Percentiles rank a stretch among this genome's conserved stretches.
These are phyloP conservation scores for Ophioderma brevispina DNA, from an alignment of 35 echinoderm and acorn worm genomes.

Conservation along the genomic window DNA sequence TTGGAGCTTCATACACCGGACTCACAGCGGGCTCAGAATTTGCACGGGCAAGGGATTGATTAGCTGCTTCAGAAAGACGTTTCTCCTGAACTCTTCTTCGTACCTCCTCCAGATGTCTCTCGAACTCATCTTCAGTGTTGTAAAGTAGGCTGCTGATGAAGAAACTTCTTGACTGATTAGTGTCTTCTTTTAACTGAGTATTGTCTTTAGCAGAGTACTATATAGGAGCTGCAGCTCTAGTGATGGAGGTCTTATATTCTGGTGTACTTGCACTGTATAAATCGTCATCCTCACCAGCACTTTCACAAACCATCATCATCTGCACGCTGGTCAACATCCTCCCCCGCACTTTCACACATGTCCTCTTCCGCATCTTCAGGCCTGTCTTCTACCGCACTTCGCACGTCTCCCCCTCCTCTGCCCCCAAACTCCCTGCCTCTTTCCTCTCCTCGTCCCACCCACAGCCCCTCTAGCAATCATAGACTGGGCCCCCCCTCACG, in stretches of 20 bases:
- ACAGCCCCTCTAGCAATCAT: background rate
- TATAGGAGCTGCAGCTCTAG: too few relatives aligned
- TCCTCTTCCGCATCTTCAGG: background rate
- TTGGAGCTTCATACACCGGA: background rate
- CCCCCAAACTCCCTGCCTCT: background rate
- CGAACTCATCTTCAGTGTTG: background rate
- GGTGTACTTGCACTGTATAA: background rate
- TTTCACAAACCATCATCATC: background rate
- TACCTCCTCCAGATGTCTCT: background rate
- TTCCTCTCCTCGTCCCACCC: background rate
- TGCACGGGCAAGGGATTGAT: background rate
- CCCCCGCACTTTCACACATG: background rate
- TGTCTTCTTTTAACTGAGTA: too few relatives aligned
- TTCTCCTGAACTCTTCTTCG: background rate
- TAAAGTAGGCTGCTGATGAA: background rate
- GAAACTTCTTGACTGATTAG: too few relatives aligned
- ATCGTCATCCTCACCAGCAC: background rate
- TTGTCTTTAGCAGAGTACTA: too few relatives aligned
- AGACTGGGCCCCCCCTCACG: background rate
- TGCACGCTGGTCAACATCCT: background rate
- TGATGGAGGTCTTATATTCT: background rate
- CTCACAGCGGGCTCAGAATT: background rate
- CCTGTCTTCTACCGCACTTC: background rate
- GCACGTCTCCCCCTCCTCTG: conserved; percentile 1
- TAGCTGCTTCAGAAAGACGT: background rate